Evolutionary conservation across 2,113 vertebrate genomes (phyloP).

Genomic region (Brachypodius melanocephalos): DNA sequence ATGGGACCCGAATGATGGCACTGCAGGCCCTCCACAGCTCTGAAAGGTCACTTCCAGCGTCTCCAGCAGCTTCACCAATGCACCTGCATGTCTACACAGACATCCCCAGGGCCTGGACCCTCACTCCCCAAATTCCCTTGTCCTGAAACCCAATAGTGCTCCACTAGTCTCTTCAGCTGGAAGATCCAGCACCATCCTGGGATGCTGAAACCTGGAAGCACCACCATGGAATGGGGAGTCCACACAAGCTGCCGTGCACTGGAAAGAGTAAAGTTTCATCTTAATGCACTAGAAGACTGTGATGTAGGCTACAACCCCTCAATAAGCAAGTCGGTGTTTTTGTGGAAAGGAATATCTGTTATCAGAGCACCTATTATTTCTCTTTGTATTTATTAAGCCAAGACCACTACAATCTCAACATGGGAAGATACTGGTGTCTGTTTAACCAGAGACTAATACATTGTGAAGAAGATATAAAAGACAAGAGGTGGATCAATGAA

Average conservation of each 20-base stretch:
- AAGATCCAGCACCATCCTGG: neutral
- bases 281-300: neutral
- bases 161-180: neutral
- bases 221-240: neutral
- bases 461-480: constrained; percentile 6
- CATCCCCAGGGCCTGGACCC: neutral
- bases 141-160: neutral
- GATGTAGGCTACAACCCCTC: neutral
- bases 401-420: neutral
- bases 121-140: neutral
- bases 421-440: constrained; percentile 7
- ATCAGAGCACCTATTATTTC: constrained; percentile 6
- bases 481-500: neutral
- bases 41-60: neutral
- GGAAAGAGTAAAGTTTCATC: neutral
- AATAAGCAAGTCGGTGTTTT: neutral
- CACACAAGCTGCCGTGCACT: accelerated
- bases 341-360: neutral
- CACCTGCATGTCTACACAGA: neutral
- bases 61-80: neutral
- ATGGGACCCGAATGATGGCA: neutral
- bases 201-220: neutral
- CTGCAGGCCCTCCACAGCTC: neutral
- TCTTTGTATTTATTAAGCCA: constrained; percentile 35
- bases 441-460: neutral